These are phyloP conservation scores for Nestor notabilis DNA, from an alignment of 2,113 vertebrate species.

Conservation along the genomic window DNA sequence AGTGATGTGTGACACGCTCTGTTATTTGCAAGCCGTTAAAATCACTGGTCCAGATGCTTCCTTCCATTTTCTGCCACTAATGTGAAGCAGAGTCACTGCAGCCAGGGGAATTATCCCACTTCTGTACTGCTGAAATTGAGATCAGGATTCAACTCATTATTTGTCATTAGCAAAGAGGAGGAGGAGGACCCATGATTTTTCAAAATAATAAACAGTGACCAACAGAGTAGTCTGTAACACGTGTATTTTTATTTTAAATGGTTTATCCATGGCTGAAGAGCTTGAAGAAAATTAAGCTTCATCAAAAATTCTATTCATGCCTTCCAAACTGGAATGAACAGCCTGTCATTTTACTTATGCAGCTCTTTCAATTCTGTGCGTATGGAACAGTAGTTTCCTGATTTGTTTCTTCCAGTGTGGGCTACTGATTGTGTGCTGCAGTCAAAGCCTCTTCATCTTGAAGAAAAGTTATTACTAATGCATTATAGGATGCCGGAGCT, in stretches of 20 bases:
- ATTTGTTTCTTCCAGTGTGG: conserved; percentile 62
- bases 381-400: conserved; percentile 63
- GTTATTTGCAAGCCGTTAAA: conserved; percentile 7
- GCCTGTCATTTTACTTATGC: conserved; percentile 68
- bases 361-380: conserved; percentile 55
- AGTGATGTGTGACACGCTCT: not conserved
- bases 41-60: not conserved
- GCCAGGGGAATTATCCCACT: not conserved
- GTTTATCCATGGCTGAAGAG: conserved; percentile 61
- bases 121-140: not conserved
- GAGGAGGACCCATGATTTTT: not conserved
- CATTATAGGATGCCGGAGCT: not conserved
- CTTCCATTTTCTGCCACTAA: not conserved
- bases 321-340: conserved; percentile 75
- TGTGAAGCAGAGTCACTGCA: not conserved
- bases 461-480: conserved; percentile 43
- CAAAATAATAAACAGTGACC: conserved; percentile 66
- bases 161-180: conserved; percentile 30
- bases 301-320: conserved; percentile 66
- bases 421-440: conserved; percentile 42
- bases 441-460: conserved; percentile 45
- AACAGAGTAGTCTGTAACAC: conserved; percentile 5
- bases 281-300: conserved; percentile 70
- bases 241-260: conserved; percentile 73
- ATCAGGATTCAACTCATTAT: conserved; percentile 37